Conservation (phyloP, 2,113 vertebrate species). For the Acanthisitta chloris region DNA sequence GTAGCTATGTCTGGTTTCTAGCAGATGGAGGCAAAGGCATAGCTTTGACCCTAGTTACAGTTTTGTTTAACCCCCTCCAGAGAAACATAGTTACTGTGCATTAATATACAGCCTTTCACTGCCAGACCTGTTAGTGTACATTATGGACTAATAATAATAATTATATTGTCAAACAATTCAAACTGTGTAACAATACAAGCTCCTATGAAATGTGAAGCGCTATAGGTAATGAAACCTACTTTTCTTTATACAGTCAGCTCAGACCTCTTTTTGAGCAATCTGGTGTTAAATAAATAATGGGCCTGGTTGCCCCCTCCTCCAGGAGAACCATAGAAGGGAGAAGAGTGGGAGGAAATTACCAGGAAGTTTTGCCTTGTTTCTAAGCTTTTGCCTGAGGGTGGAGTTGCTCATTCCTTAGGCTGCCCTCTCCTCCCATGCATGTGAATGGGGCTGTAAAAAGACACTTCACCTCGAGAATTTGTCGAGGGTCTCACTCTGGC, state of each 20-base stretch:
- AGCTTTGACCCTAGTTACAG: conserved; percentile 48
- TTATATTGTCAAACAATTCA: conserved; percentile 68
- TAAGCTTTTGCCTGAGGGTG: background rate
- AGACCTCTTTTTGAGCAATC: conserved; percentile 31
- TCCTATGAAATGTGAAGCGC: conserved; percentile 35
- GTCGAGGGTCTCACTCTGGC: background rate
- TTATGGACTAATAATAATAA: conserved; percentile 66
- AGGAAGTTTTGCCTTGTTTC: background rate
- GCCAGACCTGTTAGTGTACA: conserved; percentile 60
- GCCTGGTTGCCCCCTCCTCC: background rate
- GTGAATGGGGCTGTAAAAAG: background rate
- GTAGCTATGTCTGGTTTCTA: background rate
- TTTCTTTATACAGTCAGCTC: conserved; percentile 45
- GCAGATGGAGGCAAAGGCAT: conserved; percentile 26
- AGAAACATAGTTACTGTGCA: conserved; percentile 44
- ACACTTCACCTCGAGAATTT: background rate
- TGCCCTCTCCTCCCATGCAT: background rate
- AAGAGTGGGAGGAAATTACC: conserved; percentile 33
- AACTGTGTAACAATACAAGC: conserved; percentile 50
- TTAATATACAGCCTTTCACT: conserved; percentile 61
- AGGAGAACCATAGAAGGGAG: background rate
- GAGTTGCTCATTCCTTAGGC: background rate
- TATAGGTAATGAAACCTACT: conserved; percentile 58
- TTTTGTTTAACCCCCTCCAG: conserved; percentile 64
- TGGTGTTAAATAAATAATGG: conserved; percentile 47